Evolutionary conservation across 2,113 vertebrate species (phyloP).

Genomic region (Pterocles orientalis): DNA sequence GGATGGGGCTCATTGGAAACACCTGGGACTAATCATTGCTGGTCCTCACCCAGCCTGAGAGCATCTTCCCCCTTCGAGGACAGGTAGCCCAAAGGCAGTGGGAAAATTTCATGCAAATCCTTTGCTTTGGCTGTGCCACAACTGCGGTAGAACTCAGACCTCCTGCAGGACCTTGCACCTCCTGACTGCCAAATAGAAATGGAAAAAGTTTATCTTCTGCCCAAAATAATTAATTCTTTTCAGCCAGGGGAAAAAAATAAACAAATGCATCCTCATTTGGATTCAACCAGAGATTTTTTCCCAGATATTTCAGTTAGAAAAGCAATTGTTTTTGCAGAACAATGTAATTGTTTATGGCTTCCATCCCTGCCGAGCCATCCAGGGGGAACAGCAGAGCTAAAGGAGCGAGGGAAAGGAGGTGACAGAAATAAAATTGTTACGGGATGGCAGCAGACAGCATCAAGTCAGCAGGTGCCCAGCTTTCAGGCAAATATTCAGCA

Average conservation of each 20-base stretch:
- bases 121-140: background rate
- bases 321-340: background rate
- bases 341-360: background rate
- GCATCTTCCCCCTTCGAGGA: background rate
- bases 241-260: background rate
- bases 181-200: background rate
- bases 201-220: background rate
- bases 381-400: background rate
- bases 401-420: background rate
- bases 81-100: accelerated
- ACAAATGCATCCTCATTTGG: background rate
- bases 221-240: background rate
- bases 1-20: background rate
- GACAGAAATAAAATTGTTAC: background rate
- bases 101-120: accelerated
- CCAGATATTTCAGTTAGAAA: background rate
- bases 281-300: background rate
- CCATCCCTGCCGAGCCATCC: background rate
- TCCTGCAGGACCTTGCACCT: background rate
- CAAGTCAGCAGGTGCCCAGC: background rate
- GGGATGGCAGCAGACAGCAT: background rate
- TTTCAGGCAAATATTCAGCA: background rate
- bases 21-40: background rate
- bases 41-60: background rate
- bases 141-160: background rate